Evolutionary conservation across 2,797 vertebrate genomes (phyloP).

Genomic region (Enteromius unitaeniatus): DNA sequence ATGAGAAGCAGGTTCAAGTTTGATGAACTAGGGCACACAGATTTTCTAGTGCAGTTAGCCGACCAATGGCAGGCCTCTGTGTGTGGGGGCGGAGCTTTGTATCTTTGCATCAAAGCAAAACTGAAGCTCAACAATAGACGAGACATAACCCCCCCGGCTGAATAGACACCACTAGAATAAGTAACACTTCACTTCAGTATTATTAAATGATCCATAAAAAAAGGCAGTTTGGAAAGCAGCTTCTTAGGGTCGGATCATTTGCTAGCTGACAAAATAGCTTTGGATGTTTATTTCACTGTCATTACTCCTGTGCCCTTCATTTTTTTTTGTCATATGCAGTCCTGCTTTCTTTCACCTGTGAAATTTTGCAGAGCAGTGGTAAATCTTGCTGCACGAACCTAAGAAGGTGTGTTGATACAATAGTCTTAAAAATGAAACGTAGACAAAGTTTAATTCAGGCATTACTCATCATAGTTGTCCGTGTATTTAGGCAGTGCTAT

Average conservation of each 20-base stretch:
- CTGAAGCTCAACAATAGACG: background rate
- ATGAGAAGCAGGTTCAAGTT: background rate
- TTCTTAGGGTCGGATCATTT: background rate
- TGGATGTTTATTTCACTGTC: conserved; percentile 8
- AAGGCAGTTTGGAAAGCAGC: background rate
- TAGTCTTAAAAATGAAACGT: background rate
- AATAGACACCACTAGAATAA: background rate
- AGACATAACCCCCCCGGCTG: background rate
- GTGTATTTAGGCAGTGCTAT: background rate
- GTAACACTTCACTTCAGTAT: conserved; percentile 2
- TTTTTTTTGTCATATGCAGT: background rate
- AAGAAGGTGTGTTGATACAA: background rate
- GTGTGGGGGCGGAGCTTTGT: background rate
- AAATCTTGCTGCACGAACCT: background rate
- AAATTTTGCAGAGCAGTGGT: background rate
- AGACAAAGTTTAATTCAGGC: background rate
- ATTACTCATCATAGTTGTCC: background rate
- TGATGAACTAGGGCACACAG: background rate
- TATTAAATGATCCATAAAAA: conserved; percentile 19
- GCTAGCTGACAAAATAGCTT: background rate
- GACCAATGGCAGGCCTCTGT: background rate
- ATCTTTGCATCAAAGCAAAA: background rate
- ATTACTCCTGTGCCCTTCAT: background rate
- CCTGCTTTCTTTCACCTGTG: background rate
- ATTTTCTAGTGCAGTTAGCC: background rate